Percentiles rank a stretch among this genome's conserved stretches.
These are phyloP conservation scores for Tenthredo amoena DNA, from an alignment of 2,888 invertebrate species.

Conservation along the genomic window DNA sequence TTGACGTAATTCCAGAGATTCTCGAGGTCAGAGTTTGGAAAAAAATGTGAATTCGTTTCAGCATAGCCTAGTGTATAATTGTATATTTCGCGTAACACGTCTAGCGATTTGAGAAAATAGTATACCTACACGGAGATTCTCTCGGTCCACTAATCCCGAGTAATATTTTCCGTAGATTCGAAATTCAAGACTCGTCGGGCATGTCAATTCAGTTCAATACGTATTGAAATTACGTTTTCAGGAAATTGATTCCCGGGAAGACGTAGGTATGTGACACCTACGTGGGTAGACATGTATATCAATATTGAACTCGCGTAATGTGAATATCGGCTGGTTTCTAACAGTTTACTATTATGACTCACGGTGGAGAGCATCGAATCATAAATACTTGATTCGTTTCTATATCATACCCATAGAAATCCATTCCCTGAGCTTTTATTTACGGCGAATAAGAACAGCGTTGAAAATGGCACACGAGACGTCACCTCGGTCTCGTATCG, in stretches of 20 bases:
- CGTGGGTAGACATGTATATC: constrained; percentile 10
- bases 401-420: background rate
- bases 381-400: constrained; percentile 34
- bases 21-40: no score
- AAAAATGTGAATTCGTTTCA: no score
- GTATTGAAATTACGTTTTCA: constrained; percentile 28
- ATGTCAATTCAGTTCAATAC: background rate
- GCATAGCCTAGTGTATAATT: no score
- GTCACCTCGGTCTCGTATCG: background rate
- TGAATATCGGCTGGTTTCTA: constrained; percentile 27
- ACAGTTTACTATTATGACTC: background rate
- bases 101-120: no score
- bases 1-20: no score
- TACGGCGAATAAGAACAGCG: constrained; percentile 2
- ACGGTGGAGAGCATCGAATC: background rate
- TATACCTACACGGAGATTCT: background rate
- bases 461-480: background rate
- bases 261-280: constrained; percentile 1
- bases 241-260: constrained; percentile 30
- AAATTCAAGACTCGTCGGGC: background rate
- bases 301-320: constrained; percentile 18
- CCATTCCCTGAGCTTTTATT: background rate
- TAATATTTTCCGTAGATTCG: background rate
- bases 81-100: no score
- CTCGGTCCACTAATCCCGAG: background rate